These are phyloP conservation scores for Scaptomyza flava DNA, from an alignment of 2,888 invertebrate genomes.

Conservation along the genomic window DNA sequence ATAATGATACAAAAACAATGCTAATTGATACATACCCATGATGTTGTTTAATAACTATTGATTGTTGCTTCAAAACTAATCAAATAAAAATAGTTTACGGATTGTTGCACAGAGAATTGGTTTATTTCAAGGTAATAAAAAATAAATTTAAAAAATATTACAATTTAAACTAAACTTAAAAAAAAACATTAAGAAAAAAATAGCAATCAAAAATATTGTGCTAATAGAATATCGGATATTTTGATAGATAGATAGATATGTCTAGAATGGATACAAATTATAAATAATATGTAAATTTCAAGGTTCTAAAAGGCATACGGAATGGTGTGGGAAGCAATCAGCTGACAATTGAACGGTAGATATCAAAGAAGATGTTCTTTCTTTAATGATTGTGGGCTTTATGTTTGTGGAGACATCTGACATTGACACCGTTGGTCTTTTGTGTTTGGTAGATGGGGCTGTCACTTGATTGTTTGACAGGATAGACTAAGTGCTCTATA, in stretches of 20 bases:
- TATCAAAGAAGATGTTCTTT: slow-evolving; percentile 52
- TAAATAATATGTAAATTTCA: slow-evolving; percentile 68
- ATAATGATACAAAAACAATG: slow-evolving; percentile 4
- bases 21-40: slow-evolving; percentile 57
- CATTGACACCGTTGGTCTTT: slow-evolving; percentile 24
- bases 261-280: slow-evolving; percentile 45
- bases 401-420: slow-evolving; percentile 73
- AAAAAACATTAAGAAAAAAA: slow-evolving; percentile 24
- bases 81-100: slow-evolving; percentile 7
- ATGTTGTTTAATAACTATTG: slow-evolving; percentile 59
- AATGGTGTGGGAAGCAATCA: slow-evolving; percentile 85
- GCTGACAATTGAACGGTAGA: slow-evolving; percentile 84
- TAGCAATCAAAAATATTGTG: slow-evolving; percentile 15
- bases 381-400: slow-evolving; percentile 62
- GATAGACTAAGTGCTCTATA: slow-evolving; percentile 42
- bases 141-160: slow-evolving; percentile 26
- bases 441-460: slow-evolving; percentile 18
- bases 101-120: slow-evolving; percentile 13
- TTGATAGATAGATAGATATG: slow-evolving; percentile 1
- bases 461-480: slow-evolving; percentile 72
- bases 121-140: slow-evolving; percentile 49
- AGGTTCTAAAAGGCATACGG: slow-evolving; percentile 84
- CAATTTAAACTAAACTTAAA: slow-evolving; percentile 13
- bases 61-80: slow-evolving; percentile 56
- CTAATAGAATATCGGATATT: slow-evolving; percentile 24